Percentiles rank a stretch among this genome's conserved stretches.
phyloP scores from a whole-genome alignment of 2,113 vertebrate species.

The Lagopus leucura region DNA sequence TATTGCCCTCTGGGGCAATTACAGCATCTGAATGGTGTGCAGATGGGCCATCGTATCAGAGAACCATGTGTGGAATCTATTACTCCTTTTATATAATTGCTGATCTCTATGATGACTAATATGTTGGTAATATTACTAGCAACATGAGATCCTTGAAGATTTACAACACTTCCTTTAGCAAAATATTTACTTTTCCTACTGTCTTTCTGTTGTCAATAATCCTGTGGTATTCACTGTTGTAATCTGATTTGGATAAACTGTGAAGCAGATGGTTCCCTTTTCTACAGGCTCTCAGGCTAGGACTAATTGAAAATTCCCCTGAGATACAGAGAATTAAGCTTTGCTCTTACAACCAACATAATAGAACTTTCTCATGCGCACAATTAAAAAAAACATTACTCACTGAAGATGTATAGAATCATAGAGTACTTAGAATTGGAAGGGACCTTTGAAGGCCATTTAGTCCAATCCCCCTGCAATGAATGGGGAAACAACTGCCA shows the following conservation, averaged over 20 bases:
- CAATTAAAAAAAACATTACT: background rate
- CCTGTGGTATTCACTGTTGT: background rate
- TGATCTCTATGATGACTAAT: background rate
- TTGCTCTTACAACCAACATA: background rate
- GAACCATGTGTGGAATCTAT: background rate
- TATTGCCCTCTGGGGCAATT: background rate
- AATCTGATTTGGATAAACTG: constrained; percentile 39
- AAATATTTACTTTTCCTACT: background rate
- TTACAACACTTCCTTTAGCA: background rate
- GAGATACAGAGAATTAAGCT: constrained; percentile 21
- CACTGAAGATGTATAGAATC: background rate
- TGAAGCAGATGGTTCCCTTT: constrained; percentile 49
- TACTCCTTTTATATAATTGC: background rate
- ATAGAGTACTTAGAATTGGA: too few species aligned
- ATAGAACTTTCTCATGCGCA: background rate
- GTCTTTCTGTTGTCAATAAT: background rate
- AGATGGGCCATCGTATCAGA: background rate
- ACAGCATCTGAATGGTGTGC: background rate
- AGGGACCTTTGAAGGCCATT: too few species aligned
- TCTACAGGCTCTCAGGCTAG: background rate
- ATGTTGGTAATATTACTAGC: background rate
- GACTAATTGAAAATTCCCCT: constrained; percentile 38
- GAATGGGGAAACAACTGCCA: too few species aligned
- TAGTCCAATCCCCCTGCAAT: too few species aligned
- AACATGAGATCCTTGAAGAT: background rate